Evolutionary conservation across 2,797 vertebrate genomes (phyloP), one percentile per base, ranked within the genome.

Genomic region (Capromys pilorides): DNA sequence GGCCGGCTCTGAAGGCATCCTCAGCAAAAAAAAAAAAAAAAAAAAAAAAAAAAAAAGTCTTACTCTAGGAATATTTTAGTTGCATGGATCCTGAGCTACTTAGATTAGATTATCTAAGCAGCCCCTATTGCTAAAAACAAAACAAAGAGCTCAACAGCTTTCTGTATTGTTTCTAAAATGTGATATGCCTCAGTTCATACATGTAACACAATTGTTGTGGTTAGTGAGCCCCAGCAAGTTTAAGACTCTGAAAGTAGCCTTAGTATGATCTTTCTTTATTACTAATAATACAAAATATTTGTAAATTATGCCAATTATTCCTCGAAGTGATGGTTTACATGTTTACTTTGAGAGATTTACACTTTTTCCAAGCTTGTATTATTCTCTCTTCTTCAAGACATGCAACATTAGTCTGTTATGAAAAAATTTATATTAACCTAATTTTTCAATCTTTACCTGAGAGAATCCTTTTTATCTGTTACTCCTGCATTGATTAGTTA

Each of bases 401-500:
- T 96, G 96, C 90, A 73, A 97, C 97, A 96, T 97, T 96, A 97
- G 95, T 98, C 92, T 97, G 97, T 95, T 91, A 92, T 95, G 97
- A 96, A 90, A 93, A 93, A 97, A 97, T 75, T 98, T 96, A 95
- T 97, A 98, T 97, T 97, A 97, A 98, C 83, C 94, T 97, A 93
- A 97, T 98, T 98, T 98, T 98, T 97, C 93, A 97, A 82, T 95
- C 77, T 95, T 97, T 79, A 95, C 88, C 80, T 61, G 97, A 97
- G 90, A 96, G 97, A 96, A 97, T 97, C 91, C 45, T 90, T 96
- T 96, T 69, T 97, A 78, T 81, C 90, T 95, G 61, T 77, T 96
- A 14, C 39, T 94, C 33, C 94, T 24, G 84, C 82, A 93, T 96
- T 6, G 4, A 41, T 90, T 71, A 49, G 69, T 90, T 97, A 64